phyloP scores from a whole-genome alignment of 2,113 vertebrate genomes.

The Cisticola juncidis region DNA sequence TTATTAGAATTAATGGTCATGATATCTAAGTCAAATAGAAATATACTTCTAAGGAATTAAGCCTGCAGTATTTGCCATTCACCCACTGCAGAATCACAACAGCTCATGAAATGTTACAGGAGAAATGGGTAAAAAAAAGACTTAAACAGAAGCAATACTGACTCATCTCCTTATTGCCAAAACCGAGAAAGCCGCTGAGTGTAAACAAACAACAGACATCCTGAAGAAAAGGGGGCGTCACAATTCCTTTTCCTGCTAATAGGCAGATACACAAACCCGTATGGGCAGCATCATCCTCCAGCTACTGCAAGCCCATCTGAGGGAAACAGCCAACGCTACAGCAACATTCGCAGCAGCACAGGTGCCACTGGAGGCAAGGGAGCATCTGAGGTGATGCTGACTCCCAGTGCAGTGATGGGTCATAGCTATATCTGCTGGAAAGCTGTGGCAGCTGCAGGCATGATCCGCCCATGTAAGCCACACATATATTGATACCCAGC shows the following conservation, averaged over 20 bases:
- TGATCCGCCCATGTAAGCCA: neutral
- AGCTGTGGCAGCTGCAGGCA: neutral
- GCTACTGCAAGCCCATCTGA: neutral
- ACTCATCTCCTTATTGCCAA: conserved; percentile 62
- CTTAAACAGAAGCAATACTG: conserved; percentile 52
- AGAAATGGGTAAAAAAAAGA: conserved; percentile 10
- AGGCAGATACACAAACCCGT: neutral
- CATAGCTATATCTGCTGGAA: neutral
- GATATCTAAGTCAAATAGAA: neutral
- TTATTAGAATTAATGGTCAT: neutral
- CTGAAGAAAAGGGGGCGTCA: neutral
- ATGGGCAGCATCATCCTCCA: neutral
- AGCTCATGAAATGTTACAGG: neutral
- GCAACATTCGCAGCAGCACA: rapidly evolving
- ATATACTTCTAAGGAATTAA: neutral
- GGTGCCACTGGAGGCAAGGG: neutral
- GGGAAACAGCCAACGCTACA: rapidly evolving
- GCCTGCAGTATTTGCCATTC: neutral
- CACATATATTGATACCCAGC: rapidly evolving
- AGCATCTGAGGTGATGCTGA: neutral
- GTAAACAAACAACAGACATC: conserved; percentile 53
- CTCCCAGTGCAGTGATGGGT: neutral
- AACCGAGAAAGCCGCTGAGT: neutral
- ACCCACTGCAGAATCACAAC: conserved; percentile 1
- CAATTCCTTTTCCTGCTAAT: neutral